Percentiles rank a stretch among this genome's conserved stretches.
phyloP scores from a whole-genome alignment of 2,113 vertebrate species.

The Carlito syrichta region DNA sequence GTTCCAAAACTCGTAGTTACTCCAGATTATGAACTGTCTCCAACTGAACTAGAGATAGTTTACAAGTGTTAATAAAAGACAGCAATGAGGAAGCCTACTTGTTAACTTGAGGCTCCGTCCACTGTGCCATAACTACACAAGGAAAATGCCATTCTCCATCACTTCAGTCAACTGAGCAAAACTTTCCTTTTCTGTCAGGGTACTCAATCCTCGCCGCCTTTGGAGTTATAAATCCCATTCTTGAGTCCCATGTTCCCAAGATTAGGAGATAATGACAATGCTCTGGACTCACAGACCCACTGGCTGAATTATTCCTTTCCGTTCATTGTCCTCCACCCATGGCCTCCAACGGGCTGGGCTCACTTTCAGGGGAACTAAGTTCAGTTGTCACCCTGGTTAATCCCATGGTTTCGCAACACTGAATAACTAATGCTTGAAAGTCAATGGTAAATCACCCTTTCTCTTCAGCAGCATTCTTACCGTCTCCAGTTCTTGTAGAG shows the following conservation, averaged over 20 bases:
- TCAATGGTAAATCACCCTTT: neutral
- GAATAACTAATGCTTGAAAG: slow-evolving; percentile 33
- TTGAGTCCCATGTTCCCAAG: neutral
- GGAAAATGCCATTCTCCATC: neutral
- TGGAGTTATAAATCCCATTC: neutral
- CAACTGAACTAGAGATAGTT: neutral
- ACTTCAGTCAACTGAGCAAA: neutral
- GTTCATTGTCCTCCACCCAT: slow-evolving; percentile 23
- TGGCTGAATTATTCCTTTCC: neutral
- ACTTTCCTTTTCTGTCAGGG: neutral
- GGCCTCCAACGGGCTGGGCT: neutral
- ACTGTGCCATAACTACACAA: neutral
- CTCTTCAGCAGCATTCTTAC: slow-evolving; percentile 80
- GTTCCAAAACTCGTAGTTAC: neutral
- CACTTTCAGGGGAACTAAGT: neutral
- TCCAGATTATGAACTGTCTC: neutral
- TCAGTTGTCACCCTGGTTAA: slow-evolving; percentile 16
- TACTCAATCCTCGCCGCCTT: neutral
- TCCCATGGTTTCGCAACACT: slow-evolving; percentile 42
- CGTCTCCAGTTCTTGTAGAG: slow-evolving; percentile 84
- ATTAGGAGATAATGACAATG: neutral
- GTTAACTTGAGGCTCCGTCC: neutral
- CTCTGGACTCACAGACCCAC: neutral
- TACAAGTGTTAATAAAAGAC: neutral
- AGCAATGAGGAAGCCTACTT: neutral